Evolutionary conservation across 2,888 invertebrate genomes (phyloP), one percentile per base, ranked within the genome.

Genomic region (Drosophila melanosoma): DNA sequence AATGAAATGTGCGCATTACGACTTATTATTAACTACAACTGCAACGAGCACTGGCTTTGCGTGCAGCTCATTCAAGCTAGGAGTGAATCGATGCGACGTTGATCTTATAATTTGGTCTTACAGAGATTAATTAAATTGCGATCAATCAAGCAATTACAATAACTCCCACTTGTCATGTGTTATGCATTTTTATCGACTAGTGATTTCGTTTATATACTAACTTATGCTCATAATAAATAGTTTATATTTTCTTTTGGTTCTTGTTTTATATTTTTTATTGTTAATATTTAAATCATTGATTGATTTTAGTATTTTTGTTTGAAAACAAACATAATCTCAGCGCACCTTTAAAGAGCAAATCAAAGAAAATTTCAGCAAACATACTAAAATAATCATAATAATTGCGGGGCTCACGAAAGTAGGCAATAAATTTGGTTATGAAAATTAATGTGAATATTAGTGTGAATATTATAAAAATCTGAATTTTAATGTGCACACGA

Each of bases 1-100:
- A 48, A 87, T 85, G 87, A 85, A 87, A 87, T 79, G 87, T 85
- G 80, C 83, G 84, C 70, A 70, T 62, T 69, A 52, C 23, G 32
- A 74, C 67, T 67, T 56, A 58, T 60, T 49, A 72, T 66, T 45
- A 23, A 51, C 53, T 5, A 36, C n/a, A n/a, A 53, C 12, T 32
- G 29, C 26, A n/a, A 49, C 29, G 36, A 40, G 12, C 15, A 62
- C 29, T 33, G 40, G 54, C 29, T 56, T 32, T 56, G 51, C 23
- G 42, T 52, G 38, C 57, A 45, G 65, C 38, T 71, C 66, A 66
- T 49, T 51, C 40, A 15, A 74, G 54, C 69, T 58, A 48, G 11
- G 42, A 23, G 54, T 36, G 36, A 36, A 54, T 32, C 32, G 53
- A 15, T 32, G 11, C 63, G 48, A 57, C 23, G 54, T 48, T 76